These are phyloP conservation scores for Apostichopus japonicus DNA, from an alignment of 35 echinoderm and acorn worm genomes.

Conservation along the genomic window DNA sequence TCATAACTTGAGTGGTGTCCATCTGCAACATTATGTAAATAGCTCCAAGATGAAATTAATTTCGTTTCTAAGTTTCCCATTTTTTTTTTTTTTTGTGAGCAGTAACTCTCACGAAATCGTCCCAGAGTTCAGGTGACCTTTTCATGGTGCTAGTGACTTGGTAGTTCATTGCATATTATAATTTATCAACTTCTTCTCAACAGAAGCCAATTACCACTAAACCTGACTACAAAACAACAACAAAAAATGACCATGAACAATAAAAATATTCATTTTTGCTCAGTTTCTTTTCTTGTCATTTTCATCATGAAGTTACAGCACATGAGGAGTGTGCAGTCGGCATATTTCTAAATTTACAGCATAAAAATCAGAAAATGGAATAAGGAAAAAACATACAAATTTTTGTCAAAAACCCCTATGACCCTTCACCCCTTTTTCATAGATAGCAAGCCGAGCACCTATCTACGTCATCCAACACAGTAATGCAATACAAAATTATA, in stretches of 20 bases:
- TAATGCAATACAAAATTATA: constrained; percentile 28
- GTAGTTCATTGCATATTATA: too few relatives aligned
- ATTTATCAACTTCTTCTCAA: neutral
- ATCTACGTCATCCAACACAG: neutral
- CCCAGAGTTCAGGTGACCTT: too few relatives aligned
- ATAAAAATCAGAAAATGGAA: constrained; percentile 20
- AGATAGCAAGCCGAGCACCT: constrained; percentile 9
- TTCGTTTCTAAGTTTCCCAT: too few relatives aligned
- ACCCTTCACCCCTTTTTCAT: constrained; percentile 13
- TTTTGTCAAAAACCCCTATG: constrained; percentile 1
- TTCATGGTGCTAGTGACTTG: too few relatives aligned
- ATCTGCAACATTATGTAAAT: too few relatives aligned
- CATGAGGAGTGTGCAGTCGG: constrained; percentile 24
- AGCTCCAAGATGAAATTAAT: too few relatives aligned
- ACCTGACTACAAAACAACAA: neutral
- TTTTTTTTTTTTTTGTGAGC: too few relatives aligned
- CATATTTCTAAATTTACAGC: constrained; percentile 45
- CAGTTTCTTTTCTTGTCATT: neutral
- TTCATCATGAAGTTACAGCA: constrained; percentile 28
- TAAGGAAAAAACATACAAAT: constrained; percentile 1
- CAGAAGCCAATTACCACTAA: neutral
- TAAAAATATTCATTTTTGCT: neutral
- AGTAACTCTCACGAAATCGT: too few relatives aligned
- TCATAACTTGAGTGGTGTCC: too few relatives aligned
- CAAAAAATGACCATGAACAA: neutral